Base-by-base conservation (phyloP, 92 coral and sea anemone genomes). In the Hydrozoanthus gracilis region DNA sequence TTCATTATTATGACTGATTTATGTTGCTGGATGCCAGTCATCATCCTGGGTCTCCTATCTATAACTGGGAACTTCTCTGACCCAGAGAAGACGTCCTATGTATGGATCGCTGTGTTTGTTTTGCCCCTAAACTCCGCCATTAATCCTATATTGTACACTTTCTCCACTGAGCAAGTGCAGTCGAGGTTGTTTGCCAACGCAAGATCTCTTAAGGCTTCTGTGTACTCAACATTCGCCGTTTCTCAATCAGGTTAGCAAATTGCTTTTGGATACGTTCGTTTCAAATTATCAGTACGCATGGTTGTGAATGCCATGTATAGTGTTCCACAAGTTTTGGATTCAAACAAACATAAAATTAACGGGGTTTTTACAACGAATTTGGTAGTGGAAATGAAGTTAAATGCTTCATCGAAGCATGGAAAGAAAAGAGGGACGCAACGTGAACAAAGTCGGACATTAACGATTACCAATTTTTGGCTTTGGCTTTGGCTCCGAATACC, bases 101-200 rank as follows among this genome's bases (percentile, higher is more conserved):
- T 89, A 7, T 93, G 95, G 93, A 88, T 93, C 16, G 95, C 95
- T 6, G 95, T 93, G 71, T 93, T 93, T 82, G 92, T 93, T 12
- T 87, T 93, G 69, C 95, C 95, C 3, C 70, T 93, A 51, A 93
- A 93, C 54, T 91, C 94, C 10, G 82, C 94, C 39, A 86, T 93
- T 90, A 93, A 93, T 46, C 95, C 95, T 2, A 79, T 93, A 66
- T 84, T 93, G 62, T 93, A 93, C 87, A 93, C 95, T 4, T 93
- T 93, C 68, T 93, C 95, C 39, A 93, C 95, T 50, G 72, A 76
- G 7, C 80, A 86, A 61, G 93, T 86, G 4, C 86, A 78, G 35
- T 64, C 61, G 18, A 71, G 64, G 51, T 17, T 87, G 64, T 16
- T 20, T 6, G 15, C 86, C 4, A 62, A 62, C 1, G 69, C 69